Evolutionary conservation across 1,140 invertebrate genomes (phyloP), one percentile per base, ranked within the genome.

Genomic region (Temnothorax curvispinosus): DNA sequence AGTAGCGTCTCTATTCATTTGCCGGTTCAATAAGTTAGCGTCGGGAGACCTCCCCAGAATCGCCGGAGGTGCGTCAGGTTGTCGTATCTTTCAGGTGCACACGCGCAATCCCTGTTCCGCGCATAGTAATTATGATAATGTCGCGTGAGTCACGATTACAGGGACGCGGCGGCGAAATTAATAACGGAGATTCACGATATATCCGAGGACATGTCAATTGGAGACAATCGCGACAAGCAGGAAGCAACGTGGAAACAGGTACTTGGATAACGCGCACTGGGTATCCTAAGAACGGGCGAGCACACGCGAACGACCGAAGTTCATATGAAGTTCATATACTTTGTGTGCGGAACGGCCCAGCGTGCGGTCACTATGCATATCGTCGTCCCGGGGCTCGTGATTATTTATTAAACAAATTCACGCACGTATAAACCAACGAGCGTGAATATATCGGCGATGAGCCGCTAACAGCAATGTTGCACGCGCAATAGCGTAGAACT

Each of bases 121-220:
- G 80, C 71, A 74, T 85, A 67, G 84, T 64, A 89, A 89, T 89
- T 89, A 89, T 69, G 69, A 82, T 89, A 86, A 89, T 89, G 81
- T 87, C 72, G 72, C 75, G 50, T 77, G 47, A 71, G 69, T 54
- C 86, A 50, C 80, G 50, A 75, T 75, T 85, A 44, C 74, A 65
- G 75, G 52, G 69, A 56, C 62, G 69, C 80, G 82, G 21, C 58
- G 44, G 76, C 38, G 56, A 60, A 86, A 89, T 89, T 89, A 89
- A 89, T 89, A 78, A 58, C 82, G 35, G 18, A 62, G 82, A 71
- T 89, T 86, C 81, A 71, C 88, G 69, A 77, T 78, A 69, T 80
- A 89, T 64, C n/a, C 27, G 32, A 44, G 72, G 67, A 85, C 87
- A 89, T 47, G 56, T 78, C 88, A 88, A 88, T 85, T 78, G 60